Conservation (phyloP, 2,888 invertebrate species). For the Trissolcus japonicus region DNA sequence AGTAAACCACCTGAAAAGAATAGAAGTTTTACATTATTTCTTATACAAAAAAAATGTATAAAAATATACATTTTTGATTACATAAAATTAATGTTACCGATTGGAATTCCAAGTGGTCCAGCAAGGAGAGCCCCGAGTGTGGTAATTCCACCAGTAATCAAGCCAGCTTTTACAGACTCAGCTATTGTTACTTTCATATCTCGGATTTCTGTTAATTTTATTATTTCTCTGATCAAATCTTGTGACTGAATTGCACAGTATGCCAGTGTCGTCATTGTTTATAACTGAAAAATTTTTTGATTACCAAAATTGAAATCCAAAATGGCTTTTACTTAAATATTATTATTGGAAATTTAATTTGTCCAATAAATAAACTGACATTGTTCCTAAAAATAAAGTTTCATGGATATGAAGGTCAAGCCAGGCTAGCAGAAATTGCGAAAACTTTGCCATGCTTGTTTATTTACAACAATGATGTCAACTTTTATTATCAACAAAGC, state of each 20-base stretch:
- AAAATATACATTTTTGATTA: not conserved
- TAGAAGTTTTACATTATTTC: not conserved
- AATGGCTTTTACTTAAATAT: too few relatives aligned
- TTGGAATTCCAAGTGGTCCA: constrained; percentile 41
- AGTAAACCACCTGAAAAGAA: constrained; percentile 30
- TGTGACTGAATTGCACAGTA: constrained; percentile 26
- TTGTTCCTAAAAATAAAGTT: too few relatives aligned
- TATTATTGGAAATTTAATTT: too few relatives aligned
- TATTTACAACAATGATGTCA: too few relatives aligned
- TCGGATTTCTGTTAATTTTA: constrained; percentile 33
- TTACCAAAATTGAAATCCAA: too few relatives aligned
- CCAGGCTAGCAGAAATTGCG: too few relatives aligned
- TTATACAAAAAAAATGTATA: not conserved
- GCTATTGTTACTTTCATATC: constrained; percentile 42
- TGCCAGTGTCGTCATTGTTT: not conserved
- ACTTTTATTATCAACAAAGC: too few relatives aligned
- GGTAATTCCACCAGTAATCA: constrained; percentile 41
- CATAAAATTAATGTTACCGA: constrained; percentile 30
- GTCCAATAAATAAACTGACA: too few relatives aligned
- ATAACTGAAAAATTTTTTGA: too few relatives aligned
- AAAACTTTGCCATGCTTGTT: too few relatives aligned
- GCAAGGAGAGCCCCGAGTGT: constrained; percentile 30
- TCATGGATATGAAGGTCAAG: too few relatives aligned
- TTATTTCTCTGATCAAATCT: constrained; percentile 37
- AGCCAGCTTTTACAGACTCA: constrained; percentile 36